Evolutionary conservation across 2,888 invertebrate species (phyloP), one percentile per base, ranked within the genome.

Genomic region (Rhingia campestris): DNA sequence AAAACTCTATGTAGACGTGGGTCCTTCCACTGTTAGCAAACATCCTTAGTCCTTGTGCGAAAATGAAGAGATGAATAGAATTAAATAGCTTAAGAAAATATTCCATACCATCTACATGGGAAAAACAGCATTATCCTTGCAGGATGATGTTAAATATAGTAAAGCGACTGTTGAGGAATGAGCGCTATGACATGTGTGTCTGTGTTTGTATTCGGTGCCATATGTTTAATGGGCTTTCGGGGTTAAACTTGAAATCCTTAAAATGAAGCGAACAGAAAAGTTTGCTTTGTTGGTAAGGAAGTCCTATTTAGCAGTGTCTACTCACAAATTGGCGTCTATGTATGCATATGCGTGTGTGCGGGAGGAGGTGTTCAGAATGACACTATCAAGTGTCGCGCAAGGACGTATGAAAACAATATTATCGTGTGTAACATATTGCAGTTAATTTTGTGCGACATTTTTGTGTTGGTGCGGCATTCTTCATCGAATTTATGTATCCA

Each of bases 361-460:
- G 59, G 75, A 12, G 75, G 10, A 10, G 33, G 35, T 47, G 75
- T 14, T n/a, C 32, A 30, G 39, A 49, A 51, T 37, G 61, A 54
- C 69, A 76, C 76, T 63, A 61, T 61, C 47, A 69, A 76, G 77
- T 70, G 64, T 77, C 70, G 70, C 63, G 56, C 69, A 63, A 53
- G 43, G 37, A 41, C 54, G 43, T 64, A 70, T 70, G 70, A 41
- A 70, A 77, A 63, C 47, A 51, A 61, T 39, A 90, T 90, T 90
- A 90, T 87, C 87, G 87, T 87, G 87, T 87, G 89, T 88, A 89
- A 88, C 90, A 89, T 88, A 88, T 87, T 90, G 89, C 89, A 88
- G 87, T 88, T 88, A 89, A 88, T 89, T 88, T 88, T 88, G 86
- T 84, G 86, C 66, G 70, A 67, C 75, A 59, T 59, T 43, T 43